These are phyloP conservation scores for Drosophila siamana DNA, from an alignment of 2,888 invertebrate genomes.

Conservation along the genomic window DNA sequence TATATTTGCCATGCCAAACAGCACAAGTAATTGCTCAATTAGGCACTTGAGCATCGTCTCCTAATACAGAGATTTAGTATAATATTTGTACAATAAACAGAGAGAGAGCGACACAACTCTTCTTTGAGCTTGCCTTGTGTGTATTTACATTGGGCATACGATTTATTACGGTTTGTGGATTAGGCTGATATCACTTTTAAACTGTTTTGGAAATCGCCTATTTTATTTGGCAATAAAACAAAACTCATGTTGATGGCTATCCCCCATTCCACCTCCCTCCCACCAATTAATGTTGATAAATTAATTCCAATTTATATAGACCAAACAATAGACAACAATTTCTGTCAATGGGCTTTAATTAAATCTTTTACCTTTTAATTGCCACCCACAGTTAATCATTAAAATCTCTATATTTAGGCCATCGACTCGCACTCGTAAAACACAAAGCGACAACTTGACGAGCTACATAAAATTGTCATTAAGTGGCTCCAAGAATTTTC, in stretches of 20 bases:
- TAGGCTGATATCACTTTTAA: slow-evolving; percentile 1
- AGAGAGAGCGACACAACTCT: too few species aligned
- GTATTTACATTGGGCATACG: not conserved
- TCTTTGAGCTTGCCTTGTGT: not conserved
- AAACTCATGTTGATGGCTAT: slow-evolving; percentile 15
- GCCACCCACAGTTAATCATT: slow-evolving; percentile 59
- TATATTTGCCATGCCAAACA: slow-evolving; percentile 12
- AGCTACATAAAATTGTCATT: slow-evolving; percentile 74
- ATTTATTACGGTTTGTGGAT: slow-evolving; percentile 3
- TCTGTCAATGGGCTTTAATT: slow-evolving; percentile 56
- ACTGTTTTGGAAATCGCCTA: not conserved
- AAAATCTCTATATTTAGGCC: slow-evolving; percentile 32
- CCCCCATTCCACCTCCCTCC: too few species aligned
- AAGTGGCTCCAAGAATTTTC: slow-evolving; percentile 39
- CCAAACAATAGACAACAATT: slow-evolving; percentile 41
- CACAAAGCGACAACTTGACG: slow-evolving; percentile 61
- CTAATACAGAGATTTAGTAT: not conserved
- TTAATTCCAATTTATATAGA: slow-evolving; percentile 55
- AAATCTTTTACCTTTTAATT: slow-evolving; percentile 67
- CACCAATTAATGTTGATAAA: slow-evolving; percentile 30
- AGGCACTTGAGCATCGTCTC: not conserved
- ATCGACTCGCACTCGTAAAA: slow-evolving; percentile 43
- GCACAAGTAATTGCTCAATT: slow-evolving; percentile 13
- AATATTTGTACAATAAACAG: not conserved
- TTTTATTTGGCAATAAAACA: slow-evolving; percentile 12